A percentile compares a stretch with the other conserved stretches of the same genome.
These are phyloP conservation scores for Acanthosepion lycidas DNA, from an alignment of 2,888 invertebrate genomes.

Conservation along the genomic window DNA sequence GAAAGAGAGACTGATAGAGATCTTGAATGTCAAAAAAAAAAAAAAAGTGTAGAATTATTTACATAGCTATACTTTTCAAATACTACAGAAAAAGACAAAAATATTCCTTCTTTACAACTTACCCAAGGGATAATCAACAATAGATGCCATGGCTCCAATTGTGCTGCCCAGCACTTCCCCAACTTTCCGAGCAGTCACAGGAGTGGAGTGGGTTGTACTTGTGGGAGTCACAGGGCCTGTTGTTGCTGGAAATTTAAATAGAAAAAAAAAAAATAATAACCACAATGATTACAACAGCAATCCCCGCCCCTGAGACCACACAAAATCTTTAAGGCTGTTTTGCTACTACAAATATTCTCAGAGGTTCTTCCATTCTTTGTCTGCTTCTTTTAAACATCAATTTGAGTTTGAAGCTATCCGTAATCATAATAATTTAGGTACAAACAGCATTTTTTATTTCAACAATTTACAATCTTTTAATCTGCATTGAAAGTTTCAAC, in stretches of 20 bases:
- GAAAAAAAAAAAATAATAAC: not conserved
- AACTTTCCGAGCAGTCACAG: constrained; percentile 72
- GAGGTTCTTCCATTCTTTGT: too few species aligned
- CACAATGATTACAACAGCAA: not conserved
- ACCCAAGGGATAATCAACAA: constrained; percentile 85
- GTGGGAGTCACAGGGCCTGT: constrained; percentile 52
- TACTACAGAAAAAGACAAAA: too few species aligned
- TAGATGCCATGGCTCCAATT: constrained; percentile 82
- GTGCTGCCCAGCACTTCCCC: constrained; percentile 85
- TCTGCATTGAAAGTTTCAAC: too few species aligned
- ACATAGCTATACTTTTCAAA: too few species aligned
- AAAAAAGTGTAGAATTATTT: too few species aligned
- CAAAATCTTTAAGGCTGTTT: not conserved
- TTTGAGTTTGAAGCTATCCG: too few species aligned
- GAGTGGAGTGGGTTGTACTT: constrained; percentile 58
- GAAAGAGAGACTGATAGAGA: not conserved
- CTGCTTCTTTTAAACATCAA: too few species aligned
- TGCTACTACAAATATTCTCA: too few species aligned
- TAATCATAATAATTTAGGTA: too few species aligned
- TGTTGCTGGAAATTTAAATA: not conserved
- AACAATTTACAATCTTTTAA: too few species aligned
- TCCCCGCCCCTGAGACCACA: constrained; percentile 49
- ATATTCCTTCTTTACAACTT: constrained; percentile 56
- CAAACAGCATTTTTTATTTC: too few species aligned
- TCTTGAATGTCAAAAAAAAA: not conserved